Base-by-base conservation (phyloP, 2,797 vertebrate species). In the Thaleichthys pacificus region DNA sequence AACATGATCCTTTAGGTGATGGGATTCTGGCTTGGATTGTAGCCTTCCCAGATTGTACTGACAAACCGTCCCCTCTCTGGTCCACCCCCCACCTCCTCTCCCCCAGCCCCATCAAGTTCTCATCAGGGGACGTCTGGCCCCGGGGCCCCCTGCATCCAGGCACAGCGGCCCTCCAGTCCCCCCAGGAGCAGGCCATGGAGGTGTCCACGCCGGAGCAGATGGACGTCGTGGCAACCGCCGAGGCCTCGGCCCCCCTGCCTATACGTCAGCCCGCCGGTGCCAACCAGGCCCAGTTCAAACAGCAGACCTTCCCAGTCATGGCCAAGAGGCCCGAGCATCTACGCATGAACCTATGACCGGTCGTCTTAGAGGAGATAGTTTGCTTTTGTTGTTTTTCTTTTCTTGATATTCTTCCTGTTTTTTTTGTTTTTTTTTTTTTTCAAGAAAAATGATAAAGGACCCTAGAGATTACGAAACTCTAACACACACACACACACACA, bases 271-370 rank as follows among this genome's bases (percentile, higher is more conserved):
- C 98, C 2, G 1, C 87, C 0, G 93, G 94, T 38, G 77, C 85
- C 71, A 96, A 94, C 91, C 89, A 93, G 22, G 95, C 93, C 81
- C 96, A 96, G 35, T 96, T 96, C 84, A 99, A 99, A 92, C 97
- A 98, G 83, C 97, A 98, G 86, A 92, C 95, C 71, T 99, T 97
- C 69, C 97, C 98, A 1, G 94, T 96, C 79, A 89, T 95, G 68
- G 95, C 97, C 80, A 99, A 99, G 83, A 90, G 98, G 79, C 97
- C 98, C 51, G 98, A 98, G 88, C 97, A 99, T 93, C 91, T 99
- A 91, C 96, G 97, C 85, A 98, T 99, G 97, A 99, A 99, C 92
- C 96, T 99, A 98, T 99, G 98, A 99, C 96, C 72, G 28, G 28
- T 30, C 28, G 28, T 79, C 75, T 75, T 86, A 87, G 85, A 85